Percentiles rank a stretch among this genome's conserved stretches.
Evolutionary conservation across 2,113 vertebrate species (phyloP).

Genomic region (Epinephelus moara): DNA sequence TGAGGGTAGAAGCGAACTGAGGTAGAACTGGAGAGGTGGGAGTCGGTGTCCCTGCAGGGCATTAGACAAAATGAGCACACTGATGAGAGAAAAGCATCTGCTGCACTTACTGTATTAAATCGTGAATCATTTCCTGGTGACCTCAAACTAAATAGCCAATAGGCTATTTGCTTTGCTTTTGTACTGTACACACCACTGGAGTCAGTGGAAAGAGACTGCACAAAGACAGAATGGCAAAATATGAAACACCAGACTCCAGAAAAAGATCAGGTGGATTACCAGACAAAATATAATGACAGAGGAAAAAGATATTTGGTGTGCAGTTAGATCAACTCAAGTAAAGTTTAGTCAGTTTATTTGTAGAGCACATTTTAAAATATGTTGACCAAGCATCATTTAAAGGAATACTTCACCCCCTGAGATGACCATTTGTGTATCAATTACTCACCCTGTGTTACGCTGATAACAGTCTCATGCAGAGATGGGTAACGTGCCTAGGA

Average conservation of each 20-base stretch:
- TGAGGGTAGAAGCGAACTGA: slow-evolving; percentile 99
- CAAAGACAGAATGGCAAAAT: background rate
- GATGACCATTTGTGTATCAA: too few species aligned
- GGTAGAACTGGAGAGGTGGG: slow-evolving; percentile 99
- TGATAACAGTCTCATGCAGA: too few species aligned
- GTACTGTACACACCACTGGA: slow-evolving; percentile 2
- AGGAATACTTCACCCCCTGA: too few species aligned
- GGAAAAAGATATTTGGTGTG: background rate
- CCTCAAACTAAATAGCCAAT: slow-evolving; percentile 32
- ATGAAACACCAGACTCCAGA: background rate
- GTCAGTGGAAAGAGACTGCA: background rate
- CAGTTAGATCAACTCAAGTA: background rate
- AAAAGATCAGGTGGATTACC: background rate
- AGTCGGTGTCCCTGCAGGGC: slow-evolving; percentile 95
- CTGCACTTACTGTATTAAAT: slow-evolving; percentile 37
- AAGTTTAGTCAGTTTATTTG: background rate
- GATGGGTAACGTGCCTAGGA: too few species aligned
- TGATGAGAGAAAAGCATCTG: slow-evolving; percentile 35
- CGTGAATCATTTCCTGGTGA: slow-evolving; percentile 31
- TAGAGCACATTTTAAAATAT: background rate
- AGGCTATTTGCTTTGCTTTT: slow-evolving; percentile 8
- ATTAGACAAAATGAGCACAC: slow-evolving; percentile 52
- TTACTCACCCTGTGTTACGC: too few species aligned
- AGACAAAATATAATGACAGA: background rate
- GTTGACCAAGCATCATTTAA: background rate